Percentiles rank a stretch among this genome's conserved stretches.
Conservation (phyloP, 2,113 vertebrate species). For the Serinus canaria region DNA sequence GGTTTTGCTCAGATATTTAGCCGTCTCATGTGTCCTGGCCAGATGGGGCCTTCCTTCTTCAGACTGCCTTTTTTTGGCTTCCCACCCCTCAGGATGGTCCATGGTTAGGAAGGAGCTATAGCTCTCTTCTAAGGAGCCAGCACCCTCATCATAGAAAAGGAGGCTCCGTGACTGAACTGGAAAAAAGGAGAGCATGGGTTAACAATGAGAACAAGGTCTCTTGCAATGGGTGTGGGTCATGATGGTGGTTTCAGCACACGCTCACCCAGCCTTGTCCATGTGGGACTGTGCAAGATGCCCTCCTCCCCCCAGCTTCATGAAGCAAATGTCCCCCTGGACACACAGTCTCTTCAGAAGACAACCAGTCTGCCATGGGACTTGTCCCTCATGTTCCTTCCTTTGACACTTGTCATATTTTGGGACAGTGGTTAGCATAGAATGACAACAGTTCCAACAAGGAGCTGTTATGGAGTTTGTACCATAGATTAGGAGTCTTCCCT, state of each 20-base stretch:
- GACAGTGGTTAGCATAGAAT: neutral
- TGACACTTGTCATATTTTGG: neutral
- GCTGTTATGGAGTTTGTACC: neutral
- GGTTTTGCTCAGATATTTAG: constrained; percentile 80
- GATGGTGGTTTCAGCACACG: neutral
- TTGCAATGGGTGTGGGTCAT: neutral
- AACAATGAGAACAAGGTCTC: neutral
- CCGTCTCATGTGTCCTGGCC: constrained; percentile 74
- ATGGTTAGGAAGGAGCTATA: constrained; percentile 76
- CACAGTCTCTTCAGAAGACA: neutral
- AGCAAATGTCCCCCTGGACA: neutral
- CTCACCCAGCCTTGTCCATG: neutral
- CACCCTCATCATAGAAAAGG: constrained; percentile 90
- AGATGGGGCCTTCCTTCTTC: constrained; percentile 68
- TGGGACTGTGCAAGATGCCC: neutral
- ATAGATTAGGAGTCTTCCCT: neutral
- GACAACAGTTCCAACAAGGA: neutral
- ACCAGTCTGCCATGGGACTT: neutral
- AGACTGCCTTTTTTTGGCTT: constrained; percentile 67
- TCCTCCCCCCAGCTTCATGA: neutral
- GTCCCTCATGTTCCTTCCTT: neutral
- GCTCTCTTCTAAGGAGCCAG: constrained; percentile 84
- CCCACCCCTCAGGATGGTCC: constrained; percentile 82
- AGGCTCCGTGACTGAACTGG: constrained; percentile 95
- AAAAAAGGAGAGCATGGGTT: constrained; percentile 20